phyloP scores from a whole-genome alignment of 2,888 invertebrate species.

The Meloe dianella region DNA sequence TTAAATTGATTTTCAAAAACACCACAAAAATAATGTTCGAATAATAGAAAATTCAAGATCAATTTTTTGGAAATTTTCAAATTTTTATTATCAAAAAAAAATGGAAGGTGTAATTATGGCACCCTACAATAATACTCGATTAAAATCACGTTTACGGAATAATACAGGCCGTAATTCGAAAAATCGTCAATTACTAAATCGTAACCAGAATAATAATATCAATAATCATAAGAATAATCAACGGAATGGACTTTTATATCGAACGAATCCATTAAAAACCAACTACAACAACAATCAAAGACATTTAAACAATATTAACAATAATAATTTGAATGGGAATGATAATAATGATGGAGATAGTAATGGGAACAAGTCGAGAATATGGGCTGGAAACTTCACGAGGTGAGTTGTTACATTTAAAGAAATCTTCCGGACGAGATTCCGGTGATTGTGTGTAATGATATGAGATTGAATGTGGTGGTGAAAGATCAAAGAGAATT shows the following conservation, averaged over 20 bases:
- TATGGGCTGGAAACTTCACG: constrained; percentile 25
- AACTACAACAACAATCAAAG: constrained; percentile 24
- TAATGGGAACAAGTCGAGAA: constrained; percentile 23
- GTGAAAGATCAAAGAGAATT: no score
- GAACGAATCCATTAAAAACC: constrained; percentile 20
- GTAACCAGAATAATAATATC: constrained; percentile 18
- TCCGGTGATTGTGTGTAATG: no score
- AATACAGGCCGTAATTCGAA: constrained; percentile 19
- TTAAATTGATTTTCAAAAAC: background rate
- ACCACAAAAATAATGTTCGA: background rate
- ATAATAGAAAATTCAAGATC: background rate
- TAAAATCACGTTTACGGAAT: constrained; percentile 25
- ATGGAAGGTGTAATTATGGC: constrained; percentile 30
- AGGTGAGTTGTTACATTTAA: constrained; percentile 21
- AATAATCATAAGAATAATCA: constrained; percentile 23
- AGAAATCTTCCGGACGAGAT: background rate
- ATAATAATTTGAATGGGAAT: background rate
- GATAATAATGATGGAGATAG: constrained; percentile 3
- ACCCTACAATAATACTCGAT: constrained; percentile 27
- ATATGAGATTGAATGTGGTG: no score
- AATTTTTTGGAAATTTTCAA: background rate
- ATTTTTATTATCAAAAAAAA: constrained; percentile 8
- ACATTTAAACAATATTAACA: constrained; percentile 25
- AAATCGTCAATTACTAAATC: constrained; percentile 15
- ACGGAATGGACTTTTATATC: constrained; percentile 10